Evolutionary conservation across 2,888 invertebrate species (phyloP), one percentile per base, ranked within the genome.

Genomic region (Apotomis betuletana): DNA sequence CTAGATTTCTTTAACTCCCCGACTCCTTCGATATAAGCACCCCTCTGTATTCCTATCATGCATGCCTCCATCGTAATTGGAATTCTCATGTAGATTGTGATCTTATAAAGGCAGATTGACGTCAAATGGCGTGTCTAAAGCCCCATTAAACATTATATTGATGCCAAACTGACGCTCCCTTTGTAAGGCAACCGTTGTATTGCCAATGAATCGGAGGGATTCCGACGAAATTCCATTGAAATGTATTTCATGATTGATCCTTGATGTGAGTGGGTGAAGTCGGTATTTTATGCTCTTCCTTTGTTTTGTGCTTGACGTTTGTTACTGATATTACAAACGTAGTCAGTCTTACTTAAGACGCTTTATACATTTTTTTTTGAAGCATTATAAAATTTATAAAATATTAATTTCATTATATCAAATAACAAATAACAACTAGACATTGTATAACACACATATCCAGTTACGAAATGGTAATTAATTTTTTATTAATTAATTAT

Each of bases 11-110:
- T 13, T 67, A 54, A 15, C 63, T 72, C 67, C 46, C 6, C 4
- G 49, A 49, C 54, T 10, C 67, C 46, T 54, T 60, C 65, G 38
- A 67, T 51, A 59, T 68, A 68, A 72, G 63, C 62, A 63, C 55
- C 58, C 68, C 38, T 46, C 59, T 59, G 62, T 63, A 72, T 87
- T 87, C 89, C 72, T 74, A 79, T 82, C 88, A 88, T 88, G 87
- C 83, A 80, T 82, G 76, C 79, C 76, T 77, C 82, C 78, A 70
- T 78, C 82, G 87, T 90, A 90, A 91, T 91, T 90, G 89, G 88
- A 90, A 90, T 90, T 90, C 88, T 84, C 83, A 73, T 77, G 80
- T 82, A 87, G 86, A 87, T 87, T 86, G 83, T 86, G 87, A 88
- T 89, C 86, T 86, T 85, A 85, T 86, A 83, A 84, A 82, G 80